Evolutionary conservation across 2,888 invertebrate species (phyloP), one percentile per base, ranked within the genome.

Genomic region (Hydrotaea cyrtoneurina): DNA sequence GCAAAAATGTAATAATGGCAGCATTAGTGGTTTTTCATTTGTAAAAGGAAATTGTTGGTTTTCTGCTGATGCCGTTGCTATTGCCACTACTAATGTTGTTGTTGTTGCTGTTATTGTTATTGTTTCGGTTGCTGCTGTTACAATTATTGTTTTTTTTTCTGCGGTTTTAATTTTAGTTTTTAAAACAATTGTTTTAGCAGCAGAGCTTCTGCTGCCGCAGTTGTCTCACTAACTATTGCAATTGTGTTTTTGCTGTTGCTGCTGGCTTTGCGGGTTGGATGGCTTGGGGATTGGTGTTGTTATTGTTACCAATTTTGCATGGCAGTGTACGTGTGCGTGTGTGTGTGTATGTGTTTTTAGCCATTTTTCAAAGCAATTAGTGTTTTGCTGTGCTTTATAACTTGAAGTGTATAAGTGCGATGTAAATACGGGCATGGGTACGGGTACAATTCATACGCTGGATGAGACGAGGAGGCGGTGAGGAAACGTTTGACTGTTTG

Each of bases 281-380:
- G 46, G 46, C 64, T 23, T 55, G 26, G 4, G 7, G 7, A 13
- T 26, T 21, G 66, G 17, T 72, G 36, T 53, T 79, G 23, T 57
- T 74, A 36, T 79, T 81, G 73, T 75, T 74, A 23, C 23, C 74
- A 71, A 73, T 74, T 71, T 80, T 69, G 46, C 50, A 72, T 72
- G 78, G 78, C 71, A 71, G 64, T 81, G 78, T 73, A 62, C n/a
- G n/a, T n/a, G n/a, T n/a, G n/a, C n/a, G n/a, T n/a, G n/a, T n/a
- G n/a, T n/a, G n/a, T n/a, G n/a, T n/a, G n/a, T n/a, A n/a, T n/a
- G n/a, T n/a, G n/a, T n/a, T 79, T 80, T 77, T 73, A 84, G 78
- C 62, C 69, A 82, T 76, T 81, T 79, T 82, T 11, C 21, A 46
- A 81, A 82, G 85, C 85, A 85, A 85, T 85, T 85, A 82, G 79